These are phyloP conservation scores for Cartodere bifasciata DNA, from an alignment of 2,888 invertebrate genomes.

Conservation along the genomic window DNA sequence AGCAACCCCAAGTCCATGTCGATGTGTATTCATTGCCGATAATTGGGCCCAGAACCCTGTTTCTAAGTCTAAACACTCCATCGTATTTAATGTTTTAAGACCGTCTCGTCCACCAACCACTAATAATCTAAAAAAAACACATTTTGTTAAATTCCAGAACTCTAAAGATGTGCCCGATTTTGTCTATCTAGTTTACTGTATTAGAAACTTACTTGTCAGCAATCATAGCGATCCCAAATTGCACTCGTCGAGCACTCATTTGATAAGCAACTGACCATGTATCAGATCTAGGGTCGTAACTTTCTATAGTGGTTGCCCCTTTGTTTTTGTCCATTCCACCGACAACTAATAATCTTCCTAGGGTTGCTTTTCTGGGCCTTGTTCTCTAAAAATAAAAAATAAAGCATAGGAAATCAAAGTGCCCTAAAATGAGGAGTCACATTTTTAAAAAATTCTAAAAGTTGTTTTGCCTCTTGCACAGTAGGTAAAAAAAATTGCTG, in stretches of 20 bases:
- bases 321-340: slow-evolving; percentile 91
- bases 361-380: slow-evolving; percentile 81
- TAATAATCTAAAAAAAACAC: slow-evolving; percentile 39
- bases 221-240: slow-evolving; percentile 84
- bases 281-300: slow-evolving; percentile 73
- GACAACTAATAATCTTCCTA: slow-evolving; percentile 74
- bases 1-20: slow-evolving; percentile 70
- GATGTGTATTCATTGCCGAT: slow-evolving; percentile 81
- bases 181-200: no score
- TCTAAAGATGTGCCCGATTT: no score
- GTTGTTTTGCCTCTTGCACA: no score
- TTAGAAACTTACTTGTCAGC: slow-evolving; percentile 45
- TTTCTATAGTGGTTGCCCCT: slow-evolving; percentile 84
- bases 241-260: slow-evolving; percentile 70
- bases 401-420: no score
- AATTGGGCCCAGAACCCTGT: slow-evolving; percentile 68
- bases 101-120: slow-evolving; percentile 89
- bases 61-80: slow-evolving; percentile 78
- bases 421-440: no score
- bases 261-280: slow-evolving; percentile 63
- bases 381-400: no score
- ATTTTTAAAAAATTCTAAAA: no score
- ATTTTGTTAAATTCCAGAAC: no score
- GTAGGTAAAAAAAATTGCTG: no score
- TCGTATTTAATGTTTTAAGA: slow-evolving; percentile 84